Evolutionary conservation across 30 jellyfish, hydroid and myxozoan genomes (phyloP), one percentile per base, ranked within the genome.

Genomic region (Turritopsis rubra): DNA sequence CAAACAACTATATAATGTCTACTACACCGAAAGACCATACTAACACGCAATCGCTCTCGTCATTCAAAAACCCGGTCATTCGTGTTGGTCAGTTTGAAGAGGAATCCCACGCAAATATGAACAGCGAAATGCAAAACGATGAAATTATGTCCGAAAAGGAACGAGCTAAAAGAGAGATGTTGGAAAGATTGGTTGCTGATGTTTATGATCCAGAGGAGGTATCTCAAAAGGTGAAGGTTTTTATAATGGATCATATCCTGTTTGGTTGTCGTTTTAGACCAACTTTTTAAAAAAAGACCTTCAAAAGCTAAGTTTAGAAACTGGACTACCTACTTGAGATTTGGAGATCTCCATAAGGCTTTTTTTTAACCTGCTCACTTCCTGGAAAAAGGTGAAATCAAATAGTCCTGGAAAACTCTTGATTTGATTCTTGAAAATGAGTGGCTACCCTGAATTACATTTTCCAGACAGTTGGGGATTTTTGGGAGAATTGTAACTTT

Each of bases 151-250:
- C 60, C 13, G 60, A 5, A 5, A 41, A 41, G 60, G 60, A 41
- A 3, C 60, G 13, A 23, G 77, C 28, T 27, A 68, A 68, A 68
- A 16, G 30, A 24, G 82, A 26, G 41, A 23, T 74, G 82, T n/a
- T 74, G 71, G 27, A 30, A 13, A 74, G 65, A 30, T 52, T 74
- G 13, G 82, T 52, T 0, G 82, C 53, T 1, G 82, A 74, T 74
- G 82, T 74, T 74, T 74, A 24, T 29, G 82, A 74, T 29, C 82
- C 82, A 18, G 41, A 28, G 65, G 41, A 23, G 17, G 73, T 13
- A 24, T 73, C 13, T 74, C 72, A 74, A n/a, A 74, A 26, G 52
- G 60, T 29, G 23, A 29, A 16, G 13, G 73, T 74, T 24, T 29
- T 29, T n/a, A 68, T 16, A 0, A 0, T 19, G 19, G 21, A 60